Percentiles rank a stretch among this genome's conserved stretches.
phyloP scores from a whole-genome alignment of 30 jellyfish, hydroid and myxozoan species.

The Aurelia sp. region DNA sequence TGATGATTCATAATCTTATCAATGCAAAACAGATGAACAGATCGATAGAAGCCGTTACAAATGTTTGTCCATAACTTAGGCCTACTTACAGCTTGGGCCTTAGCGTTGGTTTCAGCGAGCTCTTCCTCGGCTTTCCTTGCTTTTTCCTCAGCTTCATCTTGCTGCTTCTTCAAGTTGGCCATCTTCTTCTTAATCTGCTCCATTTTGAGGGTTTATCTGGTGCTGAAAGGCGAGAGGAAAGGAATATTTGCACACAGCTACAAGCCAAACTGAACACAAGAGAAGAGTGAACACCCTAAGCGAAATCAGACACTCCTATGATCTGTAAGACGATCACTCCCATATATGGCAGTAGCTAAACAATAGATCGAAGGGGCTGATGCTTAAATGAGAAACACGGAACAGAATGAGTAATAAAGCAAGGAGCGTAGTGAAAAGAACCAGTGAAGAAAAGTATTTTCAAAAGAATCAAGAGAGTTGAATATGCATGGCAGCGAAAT shows the following conservation, averaged over 20 bases:
- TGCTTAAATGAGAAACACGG: no score
- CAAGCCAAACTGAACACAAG: background rate
- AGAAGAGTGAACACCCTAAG: slow-evolving; percentile 50
- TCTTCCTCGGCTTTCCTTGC: slow-evolving; percentile 92
- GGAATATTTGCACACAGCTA: background rate
- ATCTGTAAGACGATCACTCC: slow-evolving; percentile 33
- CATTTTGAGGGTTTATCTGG: slow-evolving; percentile 51
- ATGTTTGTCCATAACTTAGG: background rate
- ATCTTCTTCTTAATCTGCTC: slow-evolving; percentile 91
- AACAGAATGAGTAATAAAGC: slow-evolving; percentile 2
- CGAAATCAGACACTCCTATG: slow-evolving; percentile 64
- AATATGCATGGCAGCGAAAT: no score
- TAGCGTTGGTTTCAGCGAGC: slow-evolving; percentile 83
- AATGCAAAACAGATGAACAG: slow-evolving; percentile 5
- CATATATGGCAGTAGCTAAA: slow-evolving; percentile 46
- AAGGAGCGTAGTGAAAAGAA: slow-evolving; percentile 1
- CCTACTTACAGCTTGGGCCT: slow-evolving; percentile 87
- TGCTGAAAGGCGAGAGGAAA: background rate
- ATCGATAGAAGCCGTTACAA: background rate
- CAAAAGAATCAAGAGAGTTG: no score
- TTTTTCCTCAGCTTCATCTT: slow-evolving; percentile 93
- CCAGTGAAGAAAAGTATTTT: no score
- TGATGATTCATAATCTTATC: no score
- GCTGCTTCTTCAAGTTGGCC: slow-evolving; percentile 81
- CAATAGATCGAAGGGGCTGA: slow-evolving; percentile 39